Conservation (phyloP, 92 coral and sea anemone species). For the Phymanthus crucifer region DNA sequence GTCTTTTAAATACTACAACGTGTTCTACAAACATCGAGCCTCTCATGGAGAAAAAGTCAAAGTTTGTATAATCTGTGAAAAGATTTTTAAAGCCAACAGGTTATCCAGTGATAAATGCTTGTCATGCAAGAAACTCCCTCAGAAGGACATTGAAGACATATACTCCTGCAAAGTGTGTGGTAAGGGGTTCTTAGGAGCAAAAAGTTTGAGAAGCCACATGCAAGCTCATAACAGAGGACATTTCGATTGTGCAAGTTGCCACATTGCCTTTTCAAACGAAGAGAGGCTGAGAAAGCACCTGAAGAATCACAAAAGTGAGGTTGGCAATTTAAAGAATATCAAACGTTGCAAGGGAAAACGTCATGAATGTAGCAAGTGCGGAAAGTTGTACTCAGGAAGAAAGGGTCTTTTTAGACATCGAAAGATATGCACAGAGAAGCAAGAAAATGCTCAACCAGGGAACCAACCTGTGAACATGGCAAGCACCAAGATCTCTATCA, state of each 20-base stretch:
- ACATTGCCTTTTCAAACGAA: constrained; percentile 1
- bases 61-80: not conserved
- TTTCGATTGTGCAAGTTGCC: constrained; percentile 6
- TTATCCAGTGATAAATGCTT: not conserved
- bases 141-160: not conserved
- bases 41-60: not conserved
- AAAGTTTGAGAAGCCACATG: not conserved
- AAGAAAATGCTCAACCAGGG: not conserved
- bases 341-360: not conserved
- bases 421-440: not conserved
- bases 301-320: not conserved
- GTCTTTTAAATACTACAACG: constrained; percentile 16
- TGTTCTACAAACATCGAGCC: constrained; percentile 13
- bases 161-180: not conserved
- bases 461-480: not conserved
- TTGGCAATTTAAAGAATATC: not conserved
- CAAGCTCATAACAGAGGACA: not conserved
- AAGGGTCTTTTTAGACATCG: not conserved
- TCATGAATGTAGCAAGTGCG: constrained; percentile 16
- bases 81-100: not conserved
- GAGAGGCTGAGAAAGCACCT: constrained; percentile 13
- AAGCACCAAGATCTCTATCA: not conserved
- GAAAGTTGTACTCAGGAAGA: not conserved
- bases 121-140: not conserved
- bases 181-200: not conserved